These are phyloP conservation scores for Rhinolophus ferrumequinum DNA, from an alignment of 2,113 vertebrate species.

Conservation along the genomic window DNA sequence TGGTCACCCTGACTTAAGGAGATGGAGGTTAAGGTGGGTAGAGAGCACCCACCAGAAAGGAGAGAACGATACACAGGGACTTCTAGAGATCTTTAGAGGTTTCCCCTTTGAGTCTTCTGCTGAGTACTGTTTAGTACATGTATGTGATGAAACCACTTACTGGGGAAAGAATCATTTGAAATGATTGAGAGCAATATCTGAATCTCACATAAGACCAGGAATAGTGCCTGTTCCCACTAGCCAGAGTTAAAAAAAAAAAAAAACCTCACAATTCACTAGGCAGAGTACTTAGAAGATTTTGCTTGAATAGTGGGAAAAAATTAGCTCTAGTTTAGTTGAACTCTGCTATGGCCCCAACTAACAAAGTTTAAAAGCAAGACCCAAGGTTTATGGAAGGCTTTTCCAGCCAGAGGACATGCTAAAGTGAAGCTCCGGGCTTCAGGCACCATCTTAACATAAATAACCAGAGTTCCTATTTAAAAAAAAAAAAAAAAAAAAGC, in stretches of 20 bases:
- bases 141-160: not conserved
- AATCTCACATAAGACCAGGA: not conserved
- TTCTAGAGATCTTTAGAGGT: not conserved
- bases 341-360: not conserved
- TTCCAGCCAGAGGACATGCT: not conserved
- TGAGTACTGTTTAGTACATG: not conserved
- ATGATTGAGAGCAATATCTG: not conserved
- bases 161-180: not conserved
- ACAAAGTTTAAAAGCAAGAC: not conserved
- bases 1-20: not conserved
- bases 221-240: not conserved
- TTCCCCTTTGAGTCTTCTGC: not conserved
- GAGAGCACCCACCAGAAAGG: not conserved
- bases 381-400: not conserved
- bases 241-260: not conserved
- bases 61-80: not conserved
- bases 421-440: not conserved
- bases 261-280: not conserved
- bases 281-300: not conserved
- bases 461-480: not conserved
- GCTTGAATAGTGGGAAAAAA: not conserved
- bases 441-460: constrained; percentile 15
- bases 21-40: not conserved
- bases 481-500: too few relatives aligned
- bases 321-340: not conserved